Base-by-base conservation (phyloP, 2,797 vertebrate species). In the Cuculus canorus region DNA sequence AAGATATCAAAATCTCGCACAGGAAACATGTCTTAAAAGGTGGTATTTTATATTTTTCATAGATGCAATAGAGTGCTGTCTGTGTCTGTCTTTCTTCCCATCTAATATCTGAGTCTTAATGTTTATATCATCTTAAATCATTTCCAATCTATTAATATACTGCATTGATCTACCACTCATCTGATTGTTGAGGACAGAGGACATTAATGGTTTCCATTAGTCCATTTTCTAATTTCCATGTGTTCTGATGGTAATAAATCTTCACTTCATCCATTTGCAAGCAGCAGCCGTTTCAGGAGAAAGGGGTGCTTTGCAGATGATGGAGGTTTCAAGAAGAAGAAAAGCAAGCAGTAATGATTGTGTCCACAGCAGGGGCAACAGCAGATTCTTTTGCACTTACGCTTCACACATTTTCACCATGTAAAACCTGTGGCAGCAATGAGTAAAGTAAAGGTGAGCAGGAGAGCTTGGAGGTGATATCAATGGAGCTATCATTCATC, bases 151-250 rank as follows among this genome's bases (percentile, higher is more conserved):
- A 90, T 97, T 97, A 97, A 97, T 97, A 96, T 25, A 92, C 56
- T 75, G 11, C 96, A 98, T 97, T 97, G 97, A 98, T 98, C 92
- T 86, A 95, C 87, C 95, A 94, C 97, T 96, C 60, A 95, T 97
- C 95, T 97, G 91, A 96, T 91, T 96, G 92, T 94, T 94, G 91
- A 95, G 88, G 95, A n/a, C n/a, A 69, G 78, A 92, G 60, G 90
- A 90, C 96, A 93, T 97, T 98, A 98, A 96, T 97, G 95, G 92
- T 93, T 97, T 98, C 97, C 97, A 98, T 98, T 98, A 98, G 96
- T 83, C 94, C 96, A 88, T 97, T 97, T 97, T 96, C 95, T 97
- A 97, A 97, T 98, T 97, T 97, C 93, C 92, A 91, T 23, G 4
- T 93, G 68, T 95, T 96, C 90, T 93, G 72, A 93, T 77, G 61